phyloP scores from a whole-genome alignment of 2,797 vertebrate genomes.

The Notolabrus celidotus region DNA sequence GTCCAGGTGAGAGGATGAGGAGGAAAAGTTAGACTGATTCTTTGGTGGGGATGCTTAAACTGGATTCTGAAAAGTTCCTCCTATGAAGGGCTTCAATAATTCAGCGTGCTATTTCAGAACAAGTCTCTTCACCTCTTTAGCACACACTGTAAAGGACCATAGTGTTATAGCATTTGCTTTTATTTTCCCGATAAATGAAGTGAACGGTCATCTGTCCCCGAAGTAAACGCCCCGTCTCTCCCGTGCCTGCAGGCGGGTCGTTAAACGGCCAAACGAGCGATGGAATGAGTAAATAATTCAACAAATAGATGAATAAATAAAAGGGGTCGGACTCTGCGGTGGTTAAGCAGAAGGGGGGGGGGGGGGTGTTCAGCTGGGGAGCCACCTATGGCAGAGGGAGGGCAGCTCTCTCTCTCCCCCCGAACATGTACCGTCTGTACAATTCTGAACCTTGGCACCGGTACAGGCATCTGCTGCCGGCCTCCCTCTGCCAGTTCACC shows the following conservation, averaged over 20 bases:
- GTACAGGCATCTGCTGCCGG: slow-evolving; percentile 94
- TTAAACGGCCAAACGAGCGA: slow-evolving; percentile 80
- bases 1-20: too few species aligned
- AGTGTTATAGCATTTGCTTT: slow-evolving; percentile 56
- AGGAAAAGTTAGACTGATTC: too few species aligned
- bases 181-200: slow-evolving; percentile 70
- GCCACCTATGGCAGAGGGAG: slow-evolving; percentile 93
- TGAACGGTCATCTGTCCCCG: slow-evolving; percentile 64
- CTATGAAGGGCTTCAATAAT: neutral
- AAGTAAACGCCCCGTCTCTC: slow-evolving; percentile 63
- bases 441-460: slow-evolving; percentile 96
- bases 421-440: slow-evolving; percentile 95
- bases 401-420: slow-evolving; percentile 70
- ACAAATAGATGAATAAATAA: slow-evolving; percentile 85
- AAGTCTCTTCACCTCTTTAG: slow-evolving; percentile 35
- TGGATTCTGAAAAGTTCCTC: too few species aligned
- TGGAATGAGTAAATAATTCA: slow-evolving; percentile 82
- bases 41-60: too few species aligned
- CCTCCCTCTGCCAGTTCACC: slow-evolving; percentile 71
- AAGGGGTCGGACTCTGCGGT: slow-evolving; percentile 61
- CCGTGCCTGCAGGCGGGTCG: slow-evolving; percentile 83
- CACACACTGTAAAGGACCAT: slow-evolving; percentile 48
- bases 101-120: slow-evolving; percentile 15
- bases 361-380: slow-evolving; percentile 85
- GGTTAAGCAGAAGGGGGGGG: slow-evolving; percentile 73